These are phyloP conservation scores for Dusona sp. DNA, from an alignment of 2,888 invertebrate species.

Conservation along the genomic window DNA sequence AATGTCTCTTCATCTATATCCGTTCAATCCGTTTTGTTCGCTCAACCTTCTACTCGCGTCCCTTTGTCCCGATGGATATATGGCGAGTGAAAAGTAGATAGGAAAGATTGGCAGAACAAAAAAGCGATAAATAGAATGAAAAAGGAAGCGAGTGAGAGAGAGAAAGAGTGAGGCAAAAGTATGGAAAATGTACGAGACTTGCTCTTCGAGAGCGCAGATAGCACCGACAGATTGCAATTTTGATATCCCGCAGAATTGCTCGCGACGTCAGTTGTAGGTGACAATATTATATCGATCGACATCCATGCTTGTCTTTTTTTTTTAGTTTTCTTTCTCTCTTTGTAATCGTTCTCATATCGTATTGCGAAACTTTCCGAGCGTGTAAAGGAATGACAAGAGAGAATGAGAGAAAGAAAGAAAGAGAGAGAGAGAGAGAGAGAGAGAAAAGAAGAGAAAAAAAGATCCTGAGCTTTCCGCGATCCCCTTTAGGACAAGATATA, in stretches of 20 bases:
- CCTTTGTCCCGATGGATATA: slow-evolving; percentile 64
- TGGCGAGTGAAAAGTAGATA: slow-evolving; percentile 59
- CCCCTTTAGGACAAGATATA: slow-evolving; percentile 31
- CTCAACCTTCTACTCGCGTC: slow-evolving; percentile 33
- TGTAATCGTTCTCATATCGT: slow-evolving; percentile 53
- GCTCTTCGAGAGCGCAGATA: slow-evolving; percentile 46
- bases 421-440: background rate
- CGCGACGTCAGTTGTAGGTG: slow-evolving; percentile 66
- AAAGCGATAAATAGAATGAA: slow-evolving; percentile 31
- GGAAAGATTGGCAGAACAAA: slow-evolving; percentile 61
- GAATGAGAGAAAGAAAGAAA: background rate
- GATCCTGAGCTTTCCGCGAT: slow-evolving; percentile 11
- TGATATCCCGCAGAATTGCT: slow-evolving; percentile 62
- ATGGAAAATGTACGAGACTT: slow-evolving; percentile 39
- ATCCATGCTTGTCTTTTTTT: background rate
- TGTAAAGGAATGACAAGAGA: slow-evolving; percentile 13
- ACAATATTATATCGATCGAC: slow-evolving; percentile 64
- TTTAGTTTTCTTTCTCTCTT: slow-evolving; percentile 27
- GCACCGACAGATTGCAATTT: slow-evolving; percentile 68
- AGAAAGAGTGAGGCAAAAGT: slow-evolving; percentile 39
- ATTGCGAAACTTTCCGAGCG: slow-evolving; percentile 40
- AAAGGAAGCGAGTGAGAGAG: slow-evolving; percentile 38
- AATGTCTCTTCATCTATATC: slow-evolving; percentile 63
- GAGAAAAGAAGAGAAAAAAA: slow-evolving; percentile 8
- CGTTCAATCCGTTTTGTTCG: slow-evolving; percentile 68